These are phyloP conservation scores for Vannuccia rotundouncinata DNA, from an alignment of 2,888 invertebrate genomes.

Conservation along the genomic window DNA sequence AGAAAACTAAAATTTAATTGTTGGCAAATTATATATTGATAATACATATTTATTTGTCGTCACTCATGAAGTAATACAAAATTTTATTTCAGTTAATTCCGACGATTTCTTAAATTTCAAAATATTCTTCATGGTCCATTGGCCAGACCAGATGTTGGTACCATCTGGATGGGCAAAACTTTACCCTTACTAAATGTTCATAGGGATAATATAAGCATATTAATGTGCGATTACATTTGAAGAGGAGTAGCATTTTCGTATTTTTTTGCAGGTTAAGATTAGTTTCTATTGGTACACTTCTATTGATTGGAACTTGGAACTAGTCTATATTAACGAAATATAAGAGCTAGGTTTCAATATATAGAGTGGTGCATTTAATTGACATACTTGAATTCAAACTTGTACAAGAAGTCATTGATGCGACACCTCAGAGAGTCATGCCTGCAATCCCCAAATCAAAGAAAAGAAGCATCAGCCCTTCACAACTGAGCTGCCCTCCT, in stretches of 20 bases:
- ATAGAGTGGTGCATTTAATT: no score
- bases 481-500: background rate
- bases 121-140: slow-evolving; percentile 2
- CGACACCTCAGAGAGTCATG: background rate
- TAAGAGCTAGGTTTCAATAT: no score
- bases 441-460: slow-evolving; percentile 13
- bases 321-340: background rate
- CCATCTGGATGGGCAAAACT: slow-evolving; percentile 25
- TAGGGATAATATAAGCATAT: background rate
- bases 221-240: background rate
- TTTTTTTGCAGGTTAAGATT: background rate
- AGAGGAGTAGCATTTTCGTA: background rate
- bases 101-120: background rate
- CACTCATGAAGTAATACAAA: background rate
- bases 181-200: background rate
- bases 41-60: no score
- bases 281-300: background rate
- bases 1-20: background rate
- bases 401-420: background rate
- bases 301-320: background rate
- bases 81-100: background rate
- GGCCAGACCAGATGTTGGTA: slow-evolving; percentile 33
- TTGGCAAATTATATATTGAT: background rate
- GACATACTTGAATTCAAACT: no score
- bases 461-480: slow-evolving; percentile 24